Evolutionary conservation across 2,113 vertebrate species (phyloP), one percentile per base, ranked within the genome.

Genomic region (Odontesthes bonariensis): DNA sequence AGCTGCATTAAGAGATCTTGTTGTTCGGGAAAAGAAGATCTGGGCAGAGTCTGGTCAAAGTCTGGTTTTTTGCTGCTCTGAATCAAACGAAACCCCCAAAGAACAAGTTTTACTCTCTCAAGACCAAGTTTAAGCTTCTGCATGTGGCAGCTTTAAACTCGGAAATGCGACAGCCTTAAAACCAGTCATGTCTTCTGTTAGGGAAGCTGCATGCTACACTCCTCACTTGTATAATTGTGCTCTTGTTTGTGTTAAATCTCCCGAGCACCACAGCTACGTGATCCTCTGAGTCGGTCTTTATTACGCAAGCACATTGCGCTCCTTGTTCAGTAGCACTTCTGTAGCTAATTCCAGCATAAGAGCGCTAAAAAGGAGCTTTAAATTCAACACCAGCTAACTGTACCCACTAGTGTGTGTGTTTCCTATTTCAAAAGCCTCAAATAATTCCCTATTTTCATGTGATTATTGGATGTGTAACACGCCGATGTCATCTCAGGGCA

Each of bases 341-440:
- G 54, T 2, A 67, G 38, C 51, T 49, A 32, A 64, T 73, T 47
- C 68, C 78, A 82, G 83, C 84, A 84, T 61, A 74, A 42, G 6
- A 65, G 33, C 71, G 35, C 22, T 3, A 49, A 44, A 69, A 62
- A 81, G 19, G 62, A 69, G 77, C 72, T 87, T 84, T 53, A 14
- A 69, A 64, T 44, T 56, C 5, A 78, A 75, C 78, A 84, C 90
- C 89, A 89, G 86, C 84, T 61, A 78, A 47, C 11, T 52, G 55
- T 57, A 51, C 22, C 46, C 42, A 10, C 12, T 46, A 14, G 55
- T 0, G 17, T 19, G 17, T 19, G 23, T 56, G 20, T 74, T 67
- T 72, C 66, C 56, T 69, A 27, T 51, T 71, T 59, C 47, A 65
- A 11, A 31, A 17, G 1, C 14, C 8, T 23, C 46, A 76, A 62